Evolutionary conservation across 2,888 invertebrate genomes (phyloP).

Genomic region (Drosophila kambysellisi): DNA sequence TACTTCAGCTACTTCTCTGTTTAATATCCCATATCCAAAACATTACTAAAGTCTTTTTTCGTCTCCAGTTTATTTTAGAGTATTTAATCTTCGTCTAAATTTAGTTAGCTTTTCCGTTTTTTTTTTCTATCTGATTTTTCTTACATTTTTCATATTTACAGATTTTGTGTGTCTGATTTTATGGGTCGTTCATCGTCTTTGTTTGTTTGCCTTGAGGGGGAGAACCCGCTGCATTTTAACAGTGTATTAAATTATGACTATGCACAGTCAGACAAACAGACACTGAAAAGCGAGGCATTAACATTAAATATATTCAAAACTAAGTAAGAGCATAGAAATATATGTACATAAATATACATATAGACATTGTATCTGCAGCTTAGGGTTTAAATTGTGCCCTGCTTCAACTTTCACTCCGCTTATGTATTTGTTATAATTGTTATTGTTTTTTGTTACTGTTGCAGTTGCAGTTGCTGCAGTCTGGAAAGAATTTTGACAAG

Average conservation of each 20-base stretch:
- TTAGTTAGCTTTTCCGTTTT: background rate
- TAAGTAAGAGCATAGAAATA: slow-evolving; percentile 1
- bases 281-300: slow-evolving; percentile 36
- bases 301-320: slow-evolving; percentile 50
- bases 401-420: slow-evolving; percentile 65
- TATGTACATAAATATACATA: background rate
- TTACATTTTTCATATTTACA: slow-evolving; percentile 10
- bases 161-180: slow-evolving; percentile 18
- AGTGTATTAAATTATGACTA: slow-evolving; percentile 38
- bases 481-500: slow-evolving; percentile 59
- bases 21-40: background rate
- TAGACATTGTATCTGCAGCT: slow-evolving; percentile 13
- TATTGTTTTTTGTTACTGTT: slow-evolving; percentile 22
- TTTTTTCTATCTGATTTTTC: background rate
- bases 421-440: slow-evolving; percentile 50
- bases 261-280: slow-evolving; percentile 1
- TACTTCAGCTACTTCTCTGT: background rate
- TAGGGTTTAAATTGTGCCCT: slow-evolving; percentile 14
- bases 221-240: slow-evolving; percentile 54
- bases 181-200: slow-evolving; percentile 18
- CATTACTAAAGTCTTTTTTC: background rate
- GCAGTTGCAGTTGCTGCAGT: slow-evolving; percentile 50
- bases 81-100: background rate
- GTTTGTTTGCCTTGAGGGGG: slow-evolving; percentile 16
- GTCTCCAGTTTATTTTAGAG: background rate